These are phyloP conservation scores for Scomber colias DNA, from an alignment of 2,113 vertebrate species.

Conservation along the genomic window DNA sequence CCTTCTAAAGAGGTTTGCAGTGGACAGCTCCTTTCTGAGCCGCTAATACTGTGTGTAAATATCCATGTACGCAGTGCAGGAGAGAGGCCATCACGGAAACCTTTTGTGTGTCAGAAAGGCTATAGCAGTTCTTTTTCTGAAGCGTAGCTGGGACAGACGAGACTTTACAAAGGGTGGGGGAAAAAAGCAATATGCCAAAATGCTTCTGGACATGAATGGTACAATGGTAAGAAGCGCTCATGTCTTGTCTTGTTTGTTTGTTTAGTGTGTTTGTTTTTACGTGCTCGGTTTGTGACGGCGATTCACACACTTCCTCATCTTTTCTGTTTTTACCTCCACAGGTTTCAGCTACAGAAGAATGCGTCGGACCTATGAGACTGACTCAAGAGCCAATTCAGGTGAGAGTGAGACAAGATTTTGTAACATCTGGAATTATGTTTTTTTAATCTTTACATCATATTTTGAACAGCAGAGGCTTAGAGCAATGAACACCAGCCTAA, in stretches of 20 bases:
- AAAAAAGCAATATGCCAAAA: conserved; percentile 53
- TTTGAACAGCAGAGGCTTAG: background rate
- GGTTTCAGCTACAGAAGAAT: conserved; percentile 91
- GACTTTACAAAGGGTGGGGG: background rate
- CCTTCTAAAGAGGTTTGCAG: conserved; percentile 67
- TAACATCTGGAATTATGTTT: background rate
- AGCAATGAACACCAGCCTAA: no score
- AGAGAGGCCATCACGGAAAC: background rate
- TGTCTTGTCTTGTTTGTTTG: background rate
- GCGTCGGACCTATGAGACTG: conserved; percentile 95
- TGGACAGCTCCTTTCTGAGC: conserved; percentile 6
- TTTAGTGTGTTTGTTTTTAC: background rate
- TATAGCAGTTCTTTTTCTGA: background rate
- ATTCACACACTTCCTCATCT: conserved; percentile 6
- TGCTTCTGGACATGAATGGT: conserved; percentile 75
- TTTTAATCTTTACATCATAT: background rate
- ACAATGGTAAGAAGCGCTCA: conserved; percentile 72
- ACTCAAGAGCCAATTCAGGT: conserved; percentile 96
- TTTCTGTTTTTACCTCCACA: conserved; percentile 69
- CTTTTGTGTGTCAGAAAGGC: background rate
- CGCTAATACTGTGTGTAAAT: conserved; percentile 34
- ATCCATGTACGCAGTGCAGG: background rate
- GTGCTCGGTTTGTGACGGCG: background rate
- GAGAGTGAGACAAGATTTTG: conserved; percentile 38
- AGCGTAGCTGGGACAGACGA: conserved; percentile 5